Percentiles rank a stretch among this genome's conserved stretches.
Conservation (phyloP, 2,113 vertebrate genomes). For the Pluvianellus socialis region DNA sequence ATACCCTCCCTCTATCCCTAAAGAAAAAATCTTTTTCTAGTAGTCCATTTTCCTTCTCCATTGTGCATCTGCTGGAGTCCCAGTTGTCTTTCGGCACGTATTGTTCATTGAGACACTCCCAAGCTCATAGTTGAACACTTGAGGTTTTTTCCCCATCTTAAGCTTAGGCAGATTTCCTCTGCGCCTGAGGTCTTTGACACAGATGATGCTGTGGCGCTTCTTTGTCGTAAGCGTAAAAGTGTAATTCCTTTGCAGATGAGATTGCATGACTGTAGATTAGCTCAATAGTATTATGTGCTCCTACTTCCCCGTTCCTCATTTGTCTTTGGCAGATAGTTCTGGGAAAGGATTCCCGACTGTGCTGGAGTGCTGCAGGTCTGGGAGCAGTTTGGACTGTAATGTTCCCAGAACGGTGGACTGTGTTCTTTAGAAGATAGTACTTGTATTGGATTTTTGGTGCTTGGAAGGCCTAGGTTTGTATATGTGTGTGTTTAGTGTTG, state of each 20-base stretch:
- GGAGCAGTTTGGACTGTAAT: not conserved
- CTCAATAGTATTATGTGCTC: not conserved
- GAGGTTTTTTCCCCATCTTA: not conserved
- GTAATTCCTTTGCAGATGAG: not conserved
- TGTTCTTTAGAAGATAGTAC: not conserved
- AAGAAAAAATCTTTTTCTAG: not conserved
- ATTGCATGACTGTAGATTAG: not conserved
- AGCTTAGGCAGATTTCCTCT: not conserved
- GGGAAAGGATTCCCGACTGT: not conserved
- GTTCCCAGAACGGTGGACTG: not conserved
- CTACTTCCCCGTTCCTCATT: not conserved
- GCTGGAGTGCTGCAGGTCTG: not conserved
- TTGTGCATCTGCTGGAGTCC: not conserved
- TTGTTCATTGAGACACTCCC: not conserved
- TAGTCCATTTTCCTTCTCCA: not conserved
- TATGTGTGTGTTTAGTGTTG: not conserved
- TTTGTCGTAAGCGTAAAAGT: not conserved
- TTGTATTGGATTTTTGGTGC: not conserved
- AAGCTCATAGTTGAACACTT: not conserved
- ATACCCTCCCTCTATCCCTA: not conserved
- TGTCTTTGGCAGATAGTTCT: not conserved
- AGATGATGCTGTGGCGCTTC: not conserved
- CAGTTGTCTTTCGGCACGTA: not conserved
- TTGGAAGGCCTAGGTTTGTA: not conserved
- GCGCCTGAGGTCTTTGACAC: not conserved